phyloP scores from a whole-genome alignment of 2,888 invertebrate species.

The Melieria crassipennis region DNA sequence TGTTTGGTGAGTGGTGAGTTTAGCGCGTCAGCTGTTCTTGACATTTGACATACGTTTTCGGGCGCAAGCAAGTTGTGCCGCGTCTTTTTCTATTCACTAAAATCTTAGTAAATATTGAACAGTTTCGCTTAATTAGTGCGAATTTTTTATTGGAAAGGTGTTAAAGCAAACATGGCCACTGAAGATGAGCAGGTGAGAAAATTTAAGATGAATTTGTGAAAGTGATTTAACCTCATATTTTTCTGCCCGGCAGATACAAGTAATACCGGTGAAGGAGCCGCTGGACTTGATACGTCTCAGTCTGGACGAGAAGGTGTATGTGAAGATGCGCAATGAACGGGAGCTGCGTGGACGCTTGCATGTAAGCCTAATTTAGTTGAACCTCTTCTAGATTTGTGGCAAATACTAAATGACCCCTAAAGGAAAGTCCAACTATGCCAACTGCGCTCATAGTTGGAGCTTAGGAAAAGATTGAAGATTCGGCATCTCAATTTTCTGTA shows the following conservation, averaged over 20 bases:
- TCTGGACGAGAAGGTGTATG: conserved; percentile 97
- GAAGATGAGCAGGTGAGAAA: conserved; percentile 62
- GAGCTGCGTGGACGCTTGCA: conserved; percentile 95
- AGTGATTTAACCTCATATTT: background rate
- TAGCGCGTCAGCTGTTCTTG: background rate
- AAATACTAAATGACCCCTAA: too few relatives aligned
- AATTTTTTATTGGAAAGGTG: background rate
- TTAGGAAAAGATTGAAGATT: too few relatives aligned
- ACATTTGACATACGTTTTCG: conserved; percentile 22
- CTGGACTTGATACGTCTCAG: conserved; percentile 95
- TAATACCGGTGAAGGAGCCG: conserved; percentile 95
- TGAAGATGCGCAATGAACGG: conserved; percentile 98
- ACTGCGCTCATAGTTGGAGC: too few relatives aligned
- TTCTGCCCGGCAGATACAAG: conserved; percentile 40
- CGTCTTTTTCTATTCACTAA: background rate
- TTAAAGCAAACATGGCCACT: conserved; percentile 54
- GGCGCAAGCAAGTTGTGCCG: conserved; percentile 5
- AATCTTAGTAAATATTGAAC: background rate
- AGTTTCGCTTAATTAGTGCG: background rate
- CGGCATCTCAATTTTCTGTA: too few relatives aligned
- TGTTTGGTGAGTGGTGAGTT: background rate
- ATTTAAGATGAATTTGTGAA: background rate
- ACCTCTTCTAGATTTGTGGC: too few relatives aligned
- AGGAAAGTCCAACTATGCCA: too few relatives aligned
- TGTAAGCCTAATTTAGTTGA: conserved; percentile 69